These are phyloP conservation scores for Drosophila grimshawi DNA, from an alignment of 1,140 invertebrate genomes.

Conservation along the genomic window DNA sequence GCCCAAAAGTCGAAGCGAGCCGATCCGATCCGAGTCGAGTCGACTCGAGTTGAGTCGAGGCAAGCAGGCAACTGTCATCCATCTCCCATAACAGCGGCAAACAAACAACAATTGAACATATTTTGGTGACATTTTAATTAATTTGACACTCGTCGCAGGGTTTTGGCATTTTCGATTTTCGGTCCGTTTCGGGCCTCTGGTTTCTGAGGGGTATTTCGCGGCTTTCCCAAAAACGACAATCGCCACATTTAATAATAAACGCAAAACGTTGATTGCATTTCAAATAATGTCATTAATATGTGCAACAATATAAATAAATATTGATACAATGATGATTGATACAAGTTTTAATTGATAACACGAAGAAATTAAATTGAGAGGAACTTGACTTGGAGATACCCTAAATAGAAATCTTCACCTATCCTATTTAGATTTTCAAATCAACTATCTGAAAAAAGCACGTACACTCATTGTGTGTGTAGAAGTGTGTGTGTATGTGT, in stretches of 20 bases:
- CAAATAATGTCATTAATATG: conserved; percentile 22
- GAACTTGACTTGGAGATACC: too few species aligned
- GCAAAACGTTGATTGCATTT: conserved; percentile 29
- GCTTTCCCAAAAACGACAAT: conserved; percentile 41
- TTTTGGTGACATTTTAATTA: conserved; percentile 84
- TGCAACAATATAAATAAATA: too few species aligned
- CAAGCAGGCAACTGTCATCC: conserved; percentile 49
- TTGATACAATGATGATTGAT: too few species aligned
- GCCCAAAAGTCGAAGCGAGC: conserved; percentile 27
- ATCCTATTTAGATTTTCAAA: too few species aligned
- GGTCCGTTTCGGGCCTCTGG: conserved; percentile 7
- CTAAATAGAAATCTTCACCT: too few species aligned
- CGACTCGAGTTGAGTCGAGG: neutral
- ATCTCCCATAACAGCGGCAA: conserved; percentile 51
- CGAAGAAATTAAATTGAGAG: too few species aligned
- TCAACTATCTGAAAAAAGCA: too few species aligned
- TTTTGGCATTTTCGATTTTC: conserved; percentile 25
- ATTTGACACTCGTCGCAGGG: conserved; percentile 74
- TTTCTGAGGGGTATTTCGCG: conserved; percentile 56
- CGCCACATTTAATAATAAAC: conserved; percentile 63
- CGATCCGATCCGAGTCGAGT: neutral
- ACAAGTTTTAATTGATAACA: too few species aligned
- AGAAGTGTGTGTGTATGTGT: too few species aligned
- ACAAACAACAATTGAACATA: conserved; percentile 77
- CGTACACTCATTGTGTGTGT: too few species aligned